These are phyloP conservation scores for Scolanthus callimorphus DNA, from an alignment of 92 coral and sea anemone species.

Conservation along the genomic window DNA sequence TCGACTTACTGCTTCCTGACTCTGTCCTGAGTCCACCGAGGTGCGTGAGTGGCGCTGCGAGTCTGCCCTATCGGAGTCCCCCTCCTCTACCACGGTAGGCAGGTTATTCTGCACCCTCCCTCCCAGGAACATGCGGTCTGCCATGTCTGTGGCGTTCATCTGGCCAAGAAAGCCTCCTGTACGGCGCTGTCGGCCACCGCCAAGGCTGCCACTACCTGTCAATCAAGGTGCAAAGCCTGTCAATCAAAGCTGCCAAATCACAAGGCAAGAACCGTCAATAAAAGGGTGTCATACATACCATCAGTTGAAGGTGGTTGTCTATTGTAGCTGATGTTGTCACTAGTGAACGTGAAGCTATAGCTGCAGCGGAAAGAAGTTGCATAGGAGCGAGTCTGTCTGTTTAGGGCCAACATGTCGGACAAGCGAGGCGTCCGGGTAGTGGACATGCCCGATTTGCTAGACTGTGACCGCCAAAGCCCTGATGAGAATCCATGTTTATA, in stretches of 20 bases:
- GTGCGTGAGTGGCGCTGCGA: constrained; percentile 36
- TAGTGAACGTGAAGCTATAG: constrained; percentile 59
- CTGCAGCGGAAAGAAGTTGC: constrained; percentile 71
- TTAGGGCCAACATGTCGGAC: constrained; percentile 8
- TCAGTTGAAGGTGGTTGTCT: constrained; percentile 61
- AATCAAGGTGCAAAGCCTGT: neutral
- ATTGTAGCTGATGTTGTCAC: constrained; percentile 70
- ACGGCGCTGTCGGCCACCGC: constrained; percentile 62
- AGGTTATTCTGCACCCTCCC: constrained; percentile 82
- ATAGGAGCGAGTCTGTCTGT: neutral
- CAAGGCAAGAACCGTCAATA: neutral
- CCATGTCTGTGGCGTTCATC: constrained; percentile 53
- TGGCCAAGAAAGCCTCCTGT: constrained; percentile 78
- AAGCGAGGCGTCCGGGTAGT: constrained; percentile 13
- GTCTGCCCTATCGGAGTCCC: constrained; percentile 46
- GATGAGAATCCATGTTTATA: too few relatives aligned
- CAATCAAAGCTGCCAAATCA: neutral
- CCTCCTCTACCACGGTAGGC: constrained; percentile 95
- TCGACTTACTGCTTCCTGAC: constrained; percentile 49
- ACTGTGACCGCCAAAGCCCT: neutral
- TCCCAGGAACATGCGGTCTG: constrained; percentile 94
- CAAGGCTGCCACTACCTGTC: neutral
- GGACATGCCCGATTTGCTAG: neutral
- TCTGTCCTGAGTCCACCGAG: constrained; percentile 51
- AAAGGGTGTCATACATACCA: constrained; percentile 23